Evolutionary conservation across 2,797 vertebrate genomes (phyloP).

Genomic region (Pelochelys cantorii): DNA sequence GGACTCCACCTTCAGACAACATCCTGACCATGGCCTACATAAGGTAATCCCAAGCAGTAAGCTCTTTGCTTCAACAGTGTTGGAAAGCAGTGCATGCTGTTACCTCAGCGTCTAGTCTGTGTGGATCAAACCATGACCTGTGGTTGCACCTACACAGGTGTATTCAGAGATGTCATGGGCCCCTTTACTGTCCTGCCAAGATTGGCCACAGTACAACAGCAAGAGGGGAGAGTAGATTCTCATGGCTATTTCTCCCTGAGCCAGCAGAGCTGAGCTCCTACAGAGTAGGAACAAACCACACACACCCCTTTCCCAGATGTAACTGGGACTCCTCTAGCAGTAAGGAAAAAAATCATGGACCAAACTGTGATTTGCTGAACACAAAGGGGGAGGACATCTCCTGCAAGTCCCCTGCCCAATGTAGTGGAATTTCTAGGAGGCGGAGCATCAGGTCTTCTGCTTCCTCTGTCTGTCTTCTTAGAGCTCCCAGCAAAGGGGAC

Average conservation of each 20-base stretch:
- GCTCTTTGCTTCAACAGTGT: not conserved
- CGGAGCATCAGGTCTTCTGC: not conserved
- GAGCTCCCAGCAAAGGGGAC: not conserved
- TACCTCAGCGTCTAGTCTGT: not conserved
- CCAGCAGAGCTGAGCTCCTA: not conserved
- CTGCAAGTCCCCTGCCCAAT: not conserved
- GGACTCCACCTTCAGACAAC: not conserved
- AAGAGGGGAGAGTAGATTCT: not conserved
- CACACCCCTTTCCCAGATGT: fast-evolving
- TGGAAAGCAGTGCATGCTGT: not conserved
- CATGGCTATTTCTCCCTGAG: not conserved
- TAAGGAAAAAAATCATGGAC: not conserved
- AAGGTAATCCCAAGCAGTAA: not conserved
- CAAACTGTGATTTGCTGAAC: not conserved
- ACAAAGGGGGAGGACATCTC: not conserved
- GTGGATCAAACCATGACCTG: not conserved
- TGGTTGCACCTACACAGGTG: fast-evolving
- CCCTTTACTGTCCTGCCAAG: not conserved
- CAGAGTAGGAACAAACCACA: not conserved
- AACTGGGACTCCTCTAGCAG: not conserved
- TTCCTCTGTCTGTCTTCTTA: not conserved
- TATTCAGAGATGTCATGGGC: fast-evolving
- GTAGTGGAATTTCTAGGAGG: not conserved
- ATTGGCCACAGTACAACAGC: not conserved
- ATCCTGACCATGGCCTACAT: not conserved